phyloP scores from a whole-genome alignment of 2,113 vertebrate species.

The Montifringilla adamsi region DNA sequence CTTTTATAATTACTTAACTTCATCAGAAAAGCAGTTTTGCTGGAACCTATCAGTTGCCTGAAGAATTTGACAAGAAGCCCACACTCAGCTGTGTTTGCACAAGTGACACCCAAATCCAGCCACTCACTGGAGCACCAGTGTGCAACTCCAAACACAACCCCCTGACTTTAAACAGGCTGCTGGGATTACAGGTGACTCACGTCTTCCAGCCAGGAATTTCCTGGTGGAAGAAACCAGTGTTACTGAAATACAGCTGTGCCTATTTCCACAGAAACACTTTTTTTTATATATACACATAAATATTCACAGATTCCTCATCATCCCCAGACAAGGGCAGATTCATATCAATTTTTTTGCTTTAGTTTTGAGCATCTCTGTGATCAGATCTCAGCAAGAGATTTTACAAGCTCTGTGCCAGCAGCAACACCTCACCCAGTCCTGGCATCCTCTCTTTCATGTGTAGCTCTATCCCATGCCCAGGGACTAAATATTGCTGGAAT shows the following conservation, averaged over 20 bases:
- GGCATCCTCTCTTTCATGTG: background rate
- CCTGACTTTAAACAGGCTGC: background rate
- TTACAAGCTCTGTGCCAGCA: background rate
- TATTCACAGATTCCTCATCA: background rate
- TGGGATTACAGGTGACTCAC: background rate
- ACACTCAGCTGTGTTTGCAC: background rate
- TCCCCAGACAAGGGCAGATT: background rate
- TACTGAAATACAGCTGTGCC: background rate
- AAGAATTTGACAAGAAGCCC: background rate
- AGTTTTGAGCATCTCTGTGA: background rate
- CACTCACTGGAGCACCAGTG: accelerated
- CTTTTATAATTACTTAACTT: background rate
- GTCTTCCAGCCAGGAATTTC: background rate
- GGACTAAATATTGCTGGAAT: background rate
- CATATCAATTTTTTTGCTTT: background rate
- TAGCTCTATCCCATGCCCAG: background rate
- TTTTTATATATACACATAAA: background rate
- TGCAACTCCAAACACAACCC: background rate
- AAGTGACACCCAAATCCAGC: background rate
- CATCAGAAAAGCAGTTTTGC: background rate
- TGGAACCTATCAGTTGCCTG: background rate
- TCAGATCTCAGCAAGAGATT: background rate
- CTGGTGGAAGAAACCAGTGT: background rate
- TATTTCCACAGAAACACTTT: background rate
- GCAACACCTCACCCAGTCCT: background rate